phyloP scores from a whole-genome alignment of 2,797 vertebrate genomes.

The Cygnus olor region DNA sequence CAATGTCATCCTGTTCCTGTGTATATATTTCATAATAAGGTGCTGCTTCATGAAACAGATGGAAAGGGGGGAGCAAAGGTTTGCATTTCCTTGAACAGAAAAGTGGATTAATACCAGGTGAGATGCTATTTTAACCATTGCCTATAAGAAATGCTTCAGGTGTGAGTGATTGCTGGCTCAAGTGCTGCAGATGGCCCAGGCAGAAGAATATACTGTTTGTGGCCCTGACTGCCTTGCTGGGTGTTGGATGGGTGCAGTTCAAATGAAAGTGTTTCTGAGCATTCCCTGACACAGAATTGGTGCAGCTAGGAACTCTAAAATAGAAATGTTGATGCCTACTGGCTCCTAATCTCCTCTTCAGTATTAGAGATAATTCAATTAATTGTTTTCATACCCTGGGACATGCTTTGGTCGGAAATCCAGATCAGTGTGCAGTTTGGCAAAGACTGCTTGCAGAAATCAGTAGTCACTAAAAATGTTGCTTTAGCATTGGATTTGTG shows the following conservation, averaged over 20 bases:
- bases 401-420: neutral
- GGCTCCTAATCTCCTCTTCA: neutral
- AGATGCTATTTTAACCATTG: neutral
- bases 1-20: neutral
- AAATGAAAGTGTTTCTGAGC: neutral
- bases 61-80: neutral
- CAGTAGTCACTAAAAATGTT: neutral
- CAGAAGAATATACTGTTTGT: fast-evolving
- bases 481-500: neutral
- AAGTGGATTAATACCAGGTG: neutral
- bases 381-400: neutral
- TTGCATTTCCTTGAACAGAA: neutral
- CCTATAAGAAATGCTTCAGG: neutral
- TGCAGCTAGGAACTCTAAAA: neutral
- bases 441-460: neutral
- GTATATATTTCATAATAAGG: neutral
- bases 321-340: neutral
- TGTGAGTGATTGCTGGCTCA: neutral
- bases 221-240: neutral
- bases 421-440: neutral
- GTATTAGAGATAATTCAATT: neutral
- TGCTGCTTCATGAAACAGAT: neutral
- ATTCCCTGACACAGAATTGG: neutral
- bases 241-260: neutral
- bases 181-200: neutral